Evolutionary conservation across 2,113 vertebrate species (phyloP).

Genomic region (Aythya baeri): DNA sequence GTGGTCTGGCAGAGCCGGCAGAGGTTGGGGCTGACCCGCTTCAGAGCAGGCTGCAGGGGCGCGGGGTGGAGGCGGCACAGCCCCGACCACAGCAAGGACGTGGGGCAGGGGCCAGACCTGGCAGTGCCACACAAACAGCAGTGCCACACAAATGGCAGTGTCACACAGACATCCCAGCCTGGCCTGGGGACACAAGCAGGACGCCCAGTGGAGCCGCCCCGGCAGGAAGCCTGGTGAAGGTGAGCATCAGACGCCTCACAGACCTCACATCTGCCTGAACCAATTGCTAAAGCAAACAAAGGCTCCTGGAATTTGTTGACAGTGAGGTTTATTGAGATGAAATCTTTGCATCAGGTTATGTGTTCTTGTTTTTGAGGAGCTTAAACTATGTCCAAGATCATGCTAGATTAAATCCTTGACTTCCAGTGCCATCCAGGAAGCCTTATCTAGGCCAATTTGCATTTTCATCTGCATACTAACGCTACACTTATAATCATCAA

Average conservation of each 20-base stretch:
- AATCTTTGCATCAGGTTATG: neutral
- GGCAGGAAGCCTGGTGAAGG: neutral
- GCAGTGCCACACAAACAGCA: no score
- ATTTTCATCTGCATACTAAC: slow-evolving; percentile 18
- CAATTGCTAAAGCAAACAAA: neutral
- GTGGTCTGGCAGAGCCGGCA: fast-evolving
- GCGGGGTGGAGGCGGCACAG: neutral
- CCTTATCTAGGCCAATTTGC: neutral
- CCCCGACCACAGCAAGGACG: neutral
- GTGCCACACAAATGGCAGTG: neutral
- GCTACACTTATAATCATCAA: neutral
- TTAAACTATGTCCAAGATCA: slow-evolving; percentile 22
- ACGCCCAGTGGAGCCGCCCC: neutral
- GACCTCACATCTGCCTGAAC: neutral
- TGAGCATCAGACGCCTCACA: neutral
- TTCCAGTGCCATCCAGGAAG: neutral
- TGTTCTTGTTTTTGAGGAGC: slow-evolving; percentile 18
- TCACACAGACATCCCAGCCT: neutral
- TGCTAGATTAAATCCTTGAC: slow-evolving; percentile 6
- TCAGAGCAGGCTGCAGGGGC: neutral
- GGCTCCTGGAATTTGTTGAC: neutral
- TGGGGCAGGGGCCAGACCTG: neutral
- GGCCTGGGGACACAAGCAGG: neutral
- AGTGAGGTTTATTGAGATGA: slow-evolving; percentile 1
- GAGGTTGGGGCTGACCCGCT: fast-evolving